Base-by-base conservation (phyloP, 2,113 vertebrate species). In the Cyanistes caeruleus region DNA sequence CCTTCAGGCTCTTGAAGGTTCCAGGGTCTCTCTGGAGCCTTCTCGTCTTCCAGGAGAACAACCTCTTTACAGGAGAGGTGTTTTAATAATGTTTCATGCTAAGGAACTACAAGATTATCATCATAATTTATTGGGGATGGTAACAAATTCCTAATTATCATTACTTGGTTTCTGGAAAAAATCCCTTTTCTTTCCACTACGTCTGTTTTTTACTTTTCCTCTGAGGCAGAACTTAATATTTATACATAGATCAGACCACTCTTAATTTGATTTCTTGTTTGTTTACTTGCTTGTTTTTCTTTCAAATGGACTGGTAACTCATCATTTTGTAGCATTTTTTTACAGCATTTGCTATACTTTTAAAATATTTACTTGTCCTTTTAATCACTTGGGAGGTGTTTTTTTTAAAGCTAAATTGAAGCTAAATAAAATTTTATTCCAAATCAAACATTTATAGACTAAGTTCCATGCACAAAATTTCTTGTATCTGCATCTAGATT, bases 141-240 rank as follows among this genome's bases (percentile, higher is more conserved):
- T 77, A 89, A 96, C 12, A 35, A 94, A 89, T 97, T 84, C 75
- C 56, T 96, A 90, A 96, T 87, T 98, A 95, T 81, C 80, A 90
- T 41, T 78, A 93, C 68, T 6, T 9, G 41, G 4, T 56, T 96
- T 94, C 81, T 95, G 67, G 67, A 80, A 96, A 51, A 55, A 59
- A 58, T 23, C 86, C 76, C 76, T 95, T 97, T 97, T 87, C 46
- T 97, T 97, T 87, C 73, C 35, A 74, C 90, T 94, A 87, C 62
- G n/a, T 89, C 95, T 84, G n/a, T 90, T 90, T 93, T 76, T 87
- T 87, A 82, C 60, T 89, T 97, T 90, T 96, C 53, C 92, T 96
- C 53, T 89, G 63, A 94, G 81, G 18, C 75, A 88, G 17, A 95
- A 94, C 27, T 97, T 85, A 97, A 95, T 96, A 95, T 97, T 96